These are phyloP conservation scores for Agriotes lineatus DNA, from an alignment of 2,888 invertebrate species.

Conservation along the genomic window DNA sequence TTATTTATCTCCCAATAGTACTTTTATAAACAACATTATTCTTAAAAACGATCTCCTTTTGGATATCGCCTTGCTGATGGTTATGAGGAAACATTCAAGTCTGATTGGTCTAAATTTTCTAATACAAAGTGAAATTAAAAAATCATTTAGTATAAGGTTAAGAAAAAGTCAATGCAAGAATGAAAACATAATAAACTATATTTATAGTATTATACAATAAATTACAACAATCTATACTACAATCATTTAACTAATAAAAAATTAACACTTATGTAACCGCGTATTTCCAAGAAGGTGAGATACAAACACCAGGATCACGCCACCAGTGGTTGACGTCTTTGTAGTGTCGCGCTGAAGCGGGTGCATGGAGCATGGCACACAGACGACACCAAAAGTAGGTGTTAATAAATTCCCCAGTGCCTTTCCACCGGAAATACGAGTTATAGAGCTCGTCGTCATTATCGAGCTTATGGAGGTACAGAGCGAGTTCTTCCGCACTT, in stretches of 20 bases:
- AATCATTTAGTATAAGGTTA: too few relatives aligned
- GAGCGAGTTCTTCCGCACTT: slow-evolving; percentile 87
- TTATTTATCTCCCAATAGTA: too few relatives aligned
- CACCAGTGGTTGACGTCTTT: slow-evolving; percentile 94
- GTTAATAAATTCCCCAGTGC: slow-evolving; percentile 95
- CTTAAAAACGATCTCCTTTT: too few relatives aligned
- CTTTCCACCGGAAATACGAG: slow-evolving; percentile 92
- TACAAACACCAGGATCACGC: slow-evolving; percentile 85
- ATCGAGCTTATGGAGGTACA: slow-evolving; percentile 87
- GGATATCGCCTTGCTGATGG: too few relatives aligned
- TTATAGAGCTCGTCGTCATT: slow-evolving; percentile 91
- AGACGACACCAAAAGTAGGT: slow-evolving; percentile 95
- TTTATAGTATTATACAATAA: slow-evolving; percentile 44
- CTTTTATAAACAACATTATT: too few relatives aligned
- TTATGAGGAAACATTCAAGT: too few relatives aligned
- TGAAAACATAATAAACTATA: slow-evolving; percentile 49
- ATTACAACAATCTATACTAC: slow-evolving; percentile 40
- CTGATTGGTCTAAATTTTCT: too few relatives aligned
- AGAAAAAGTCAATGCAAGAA: slow-evolving; percentile 27
- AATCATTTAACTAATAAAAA: slow-evolving; percentile 24
- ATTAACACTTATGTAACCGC: slow-evolving; percentile 26
- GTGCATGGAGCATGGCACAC: slow-evolving; percentile 86
- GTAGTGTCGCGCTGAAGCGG: slow-evolving; percentile 72
- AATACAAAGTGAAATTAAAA: too few relatives aligned
- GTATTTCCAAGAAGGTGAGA: slow-evolving; percentile 74